These are phyloP conservation scores for Odontothrips loti DNA, from an alignment of 2,888 invertebrate species.

Conservation along the genomic window DNA sequence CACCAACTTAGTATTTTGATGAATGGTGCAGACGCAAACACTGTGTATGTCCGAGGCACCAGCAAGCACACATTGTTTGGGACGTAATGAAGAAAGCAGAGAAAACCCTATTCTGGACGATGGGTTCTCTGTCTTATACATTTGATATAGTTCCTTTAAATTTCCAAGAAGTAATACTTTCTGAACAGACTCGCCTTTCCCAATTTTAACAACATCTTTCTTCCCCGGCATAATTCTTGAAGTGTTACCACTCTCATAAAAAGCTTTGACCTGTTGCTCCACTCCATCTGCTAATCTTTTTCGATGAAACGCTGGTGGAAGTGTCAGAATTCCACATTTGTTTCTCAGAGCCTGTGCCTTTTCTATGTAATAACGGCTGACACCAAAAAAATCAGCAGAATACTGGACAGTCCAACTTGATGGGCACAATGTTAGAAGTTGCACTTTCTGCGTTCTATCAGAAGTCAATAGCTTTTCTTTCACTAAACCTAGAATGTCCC, in stretches of 20 bases:
- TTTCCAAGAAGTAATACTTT: constrained; percentile 34
- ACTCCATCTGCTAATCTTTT: constrained; percentile 17
- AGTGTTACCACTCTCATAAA: constrained; percentile 35
- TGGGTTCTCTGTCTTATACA: constrained; percentile 30
- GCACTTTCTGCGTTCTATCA: not conserved
- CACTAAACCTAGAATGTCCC: too few species aligned
- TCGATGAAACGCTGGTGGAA: constrained; percentile 30
- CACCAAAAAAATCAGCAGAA: not conserved
- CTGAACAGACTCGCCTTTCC: constrained; percentile 27
- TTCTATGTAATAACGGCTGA: constrained; percentile 32
- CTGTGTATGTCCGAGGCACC: constrained; percentile 36
- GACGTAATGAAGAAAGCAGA: constrained; percentile 34
- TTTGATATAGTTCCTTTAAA: constrained; percentile 33
- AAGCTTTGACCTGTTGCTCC: constrained; percentile 29
- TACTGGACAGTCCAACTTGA: not conserved
- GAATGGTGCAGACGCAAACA: constrained; percentile 36
- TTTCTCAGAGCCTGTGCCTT: constrained; percentile 30
- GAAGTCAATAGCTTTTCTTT: too few species aligned
- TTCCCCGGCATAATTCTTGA: constrained; percentile 35
- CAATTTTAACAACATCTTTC: constrained; percentile 34
- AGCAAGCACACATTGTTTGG: constrained; percentile 36
- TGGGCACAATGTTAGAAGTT: not conserved
- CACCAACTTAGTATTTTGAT: constrained; percentile 36
- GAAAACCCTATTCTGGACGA: constrained; percentile 34
- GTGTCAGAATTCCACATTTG: constrained; percentile 32